Conservation (phyloP, 2,888 invertebrate genomes). For the Catotricha subobsoleta region DNA sequence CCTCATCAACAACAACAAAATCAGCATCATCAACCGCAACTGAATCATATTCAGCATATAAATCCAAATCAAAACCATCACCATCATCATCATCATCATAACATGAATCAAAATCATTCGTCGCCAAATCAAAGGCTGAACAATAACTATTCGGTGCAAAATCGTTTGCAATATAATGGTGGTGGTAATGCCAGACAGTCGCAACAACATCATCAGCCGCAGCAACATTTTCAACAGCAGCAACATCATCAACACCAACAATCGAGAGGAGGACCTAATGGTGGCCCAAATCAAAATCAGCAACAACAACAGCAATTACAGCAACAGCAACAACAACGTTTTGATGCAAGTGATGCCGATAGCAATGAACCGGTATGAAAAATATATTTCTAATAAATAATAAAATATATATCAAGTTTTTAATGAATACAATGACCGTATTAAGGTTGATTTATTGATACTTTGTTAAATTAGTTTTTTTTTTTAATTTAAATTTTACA, state of each 20-base stretch:
- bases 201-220: neutral
- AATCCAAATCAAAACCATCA: neutral
- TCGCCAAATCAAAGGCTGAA: slow-evolving; percentile 7
- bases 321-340: neutral
- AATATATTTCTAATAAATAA: too few relatives aligned
- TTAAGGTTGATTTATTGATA: too few relatives aligned
- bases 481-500: too few relatives aligned
- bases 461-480: too few relatives aligned
- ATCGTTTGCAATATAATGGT: slow-evolving; percentile 16
- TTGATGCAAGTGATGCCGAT: neutral
- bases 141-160: slow-evolving; percentile 15
- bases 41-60: slow-evolving; percentile 8
- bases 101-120: neutral
- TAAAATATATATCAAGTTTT: neutral
- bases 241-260: neutral
- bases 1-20: slow-evolving; percentile 11
- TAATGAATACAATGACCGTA: neutral
- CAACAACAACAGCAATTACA: neutral
- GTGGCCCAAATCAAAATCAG: neutral
- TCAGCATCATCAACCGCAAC: slow-evolving; percentile 11
- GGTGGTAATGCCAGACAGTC: slow-evolving; percentile 6
- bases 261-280: too few relatives aligned
- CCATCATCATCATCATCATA: neutral
- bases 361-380: neutral
- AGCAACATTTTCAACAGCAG: slow-evolving; percentile 4